These are phyloP conservation scores for Aricia agestis DNA, from an alignment of 1,140 invertebrate genomes.

Conservation along the genomic window DNA sequence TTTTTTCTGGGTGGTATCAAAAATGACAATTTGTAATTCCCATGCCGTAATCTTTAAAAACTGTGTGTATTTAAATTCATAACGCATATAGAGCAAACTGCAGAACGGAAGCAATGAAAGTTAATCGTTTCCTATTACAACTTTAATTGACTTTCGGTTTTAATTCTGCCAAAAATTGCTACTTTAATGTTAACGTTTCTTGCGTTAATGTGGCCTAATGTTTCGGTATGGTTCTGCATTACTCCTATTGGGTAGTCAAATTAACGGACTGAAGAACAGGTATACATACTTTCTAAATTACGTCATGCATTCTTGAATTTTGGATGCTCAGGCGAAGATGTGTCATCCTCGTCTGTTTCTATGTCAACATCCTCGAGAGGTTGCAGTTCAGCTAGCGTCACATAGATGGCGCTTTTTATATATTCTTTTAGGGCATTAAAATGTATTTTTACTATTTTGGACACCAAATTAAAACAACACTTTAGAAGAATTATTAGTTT, in stretches of 20 bases:
- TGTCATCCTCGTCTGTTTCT: slow-evolving; percentile 12
- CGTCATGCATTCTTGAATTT: slow-evolving; percentile 54
- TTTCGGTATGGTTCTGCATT: not conserved
- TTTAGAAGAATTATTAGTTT: no score
- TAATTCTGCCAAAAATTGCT: not conserved
- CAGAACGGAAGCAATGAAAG: not conserved
- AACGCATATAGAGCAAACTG: not conserved
- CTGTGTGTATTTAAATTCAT: not conserved
- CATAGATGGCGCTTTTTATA: slow-evolving; percentile 29
- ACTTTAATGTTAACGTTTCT: not conserved
- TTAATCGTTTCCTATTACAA: not conserved
- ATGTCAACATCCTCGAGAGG: slow-evolving; percentile 4
- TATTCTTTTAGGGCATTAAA: not conserved
- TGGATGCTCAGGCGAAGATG: slow-evolving; percentile 26
- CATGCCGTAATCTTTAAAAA: not conserved
- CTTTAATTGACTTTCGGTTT: slow-evolving; percentile 1
- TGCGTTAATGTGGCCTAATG: not conserved
- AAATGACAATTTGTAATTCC: no score
- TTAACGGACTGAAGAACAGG: slow-evolving; percentile 4
- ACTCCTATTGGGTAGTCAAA: not conserved
- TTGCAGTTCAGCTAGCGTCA: not conserved
- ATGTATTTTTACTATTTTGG: not conserved
- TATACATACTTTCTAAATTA: slow-evolving; percentile 55
- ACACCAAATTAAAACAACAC: no score
- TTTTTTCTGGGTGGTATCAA: no score